Conservation (phyloP, 2,797 vertebrate genomes). For the Enteromius thamalakanensis region DNA sequence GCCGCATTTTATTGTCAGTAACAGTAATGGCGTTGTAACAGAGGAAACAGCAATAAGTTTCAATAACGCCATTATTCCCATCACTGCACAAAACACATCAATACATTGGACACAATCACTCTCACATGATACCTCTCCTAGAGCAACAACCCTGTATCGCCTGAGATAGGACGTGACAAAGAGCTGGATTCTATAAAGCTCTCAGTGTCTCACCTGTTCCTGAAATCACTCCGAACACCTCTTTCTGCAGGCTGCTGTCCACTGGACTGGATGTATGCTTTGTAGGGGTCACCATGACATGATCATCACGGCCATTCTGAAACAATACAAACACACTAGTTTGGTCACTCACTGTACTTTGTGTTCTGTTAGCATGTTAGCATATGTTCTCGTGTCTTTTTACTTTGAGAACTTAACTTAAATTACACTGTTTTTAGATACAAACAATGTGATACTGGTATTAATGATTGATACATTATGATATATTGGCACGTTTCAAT, state of each 20-base stretch:
- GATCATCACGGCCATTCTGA: constrained; percentile 89
- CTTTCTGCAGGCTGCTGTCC: constrained; percentile 92
- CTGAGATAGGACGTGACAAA: background rate
- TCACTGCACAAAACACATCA: background rate
- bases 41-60: too few relatives aligned
- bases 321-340: background rate
- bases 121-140: background rate
- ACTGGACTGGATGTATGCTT: constrained; percentile 82
- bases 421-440: background rate
- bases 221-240: constrained; percentile 95
- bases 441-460: background rate
- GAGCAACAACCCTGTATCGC: too few relatives aligned
- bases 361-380: background rate
- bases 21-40: too few relatives aligned
- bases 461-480: background rate
- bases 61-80: too few relatives aligned
- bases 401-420: background rate
- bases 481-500: background rate
- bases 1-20: too few relatives aligned
- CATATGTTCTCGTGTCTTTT: background rate
- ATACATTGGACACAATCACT: background rate
- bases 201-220: constrained; percentile 83
- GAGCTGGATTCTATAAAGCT: too few relatives aligned
- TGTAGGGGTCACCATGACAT: constrained; percentile 84
- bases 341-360: background rate